Percentiles rank a stretch among this genome's conserved stretches.
Evolutionary conservation across 1,140 invertebrate species (phyloP).

Genomic region (Pachypsylla venusta): DNA sequence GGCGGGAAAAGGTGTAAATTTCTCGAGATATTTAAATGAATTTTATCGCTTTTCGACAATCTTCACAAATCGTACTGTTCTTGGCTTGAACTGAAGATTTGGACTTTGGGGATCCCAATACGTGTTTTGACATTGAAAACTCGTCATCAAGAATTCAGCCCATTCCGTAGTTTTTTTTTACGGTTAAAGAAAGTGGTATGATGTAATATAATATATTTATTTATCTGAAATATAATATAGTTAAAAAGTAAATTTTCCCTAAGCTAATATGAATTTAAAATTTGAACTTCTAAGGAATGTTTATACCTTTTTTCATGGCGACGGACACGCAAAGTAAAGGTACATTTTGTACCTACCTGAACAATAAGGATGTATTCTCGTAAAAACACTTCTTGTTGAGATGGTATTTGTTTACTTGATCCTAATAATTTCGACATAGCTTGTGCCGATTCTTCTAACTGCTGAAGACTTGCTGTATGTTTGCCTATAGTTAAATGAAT

Average conservation of each 20-base stretch:
- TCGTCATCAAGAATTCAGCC: constrained; percentile 28
- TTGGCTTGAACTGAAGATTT: too few relatives aligned
- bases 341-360: constrained; percentile 43
- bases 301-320: constrained; percentile 23
- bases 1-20: too few relatives aligned
- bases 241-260: too few relatives aligned
- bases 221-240: too few relatives aligned
- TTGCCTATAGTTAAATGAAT: constrained; percentile 86
- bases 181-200: not conserved
- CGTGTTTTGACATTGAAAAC: too few relatives aligned
- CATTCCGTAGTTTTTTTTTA: not conserved
- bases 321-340: not conserved
- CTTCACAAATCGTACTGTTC: too few relatives aligned
- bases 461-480: constrained; percentile 64
- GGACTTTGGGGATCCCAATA: too few relatives aligned
- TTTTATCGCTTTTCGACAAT: too few relatives aligned
- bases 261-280: too few relatives aligned
- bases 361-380: constrained; percentile 75
- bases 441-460: constrained; percentile 52
- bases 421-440: constrained; percentile 67
- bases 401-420: constrained; percentile 52
- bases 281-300: not conserved
- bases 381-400: constrained; percentile 70
- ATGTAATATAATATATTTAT: not conserved
- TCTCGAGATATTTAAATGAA: too few relatives aligned